Conservation (phyloP, 2,888 invertebrate species). For the Sympetrum striolatum region DNA sequence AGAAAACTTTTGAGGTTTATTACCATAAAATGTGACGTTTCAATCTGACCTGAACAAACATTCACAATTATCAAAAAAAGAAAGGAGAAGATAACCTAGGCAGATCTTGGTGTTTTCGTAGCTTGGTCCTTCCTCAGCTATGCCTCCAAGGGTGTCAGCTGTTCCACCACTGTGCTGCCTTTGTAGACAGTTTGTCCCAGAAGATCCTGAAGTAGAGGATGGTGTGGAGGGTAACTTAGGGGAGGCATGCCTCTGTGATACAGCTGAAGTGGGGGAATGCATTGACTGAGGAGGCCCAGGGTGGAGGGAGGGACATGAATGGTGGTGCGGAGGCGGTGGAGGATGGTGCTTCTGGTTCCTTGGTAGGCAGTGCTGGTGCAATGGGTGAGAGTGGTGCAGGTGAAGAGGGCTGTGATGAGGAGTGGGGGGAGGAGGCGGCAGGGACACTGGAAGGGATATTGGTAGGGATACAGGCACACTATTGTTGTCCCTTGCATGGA, state of each 20-base stretch:
- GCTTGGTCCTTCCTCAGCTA: conserved; percentile 59
- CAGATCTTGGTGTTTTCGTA: conserved; percentile 64
- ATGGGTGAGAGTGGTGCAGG: conserved; percentile 49
- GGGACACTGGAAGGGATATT: not conserved
- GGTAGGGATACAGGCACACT: not conserved
- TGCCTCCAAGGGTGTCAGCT: conserved; percentile 52
- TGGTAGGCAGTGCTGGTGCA: conserved; percentile 46
- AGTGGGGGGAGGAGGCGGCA: conserved; percentile 48
- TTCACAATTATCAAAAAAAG: too few relatives aligned
- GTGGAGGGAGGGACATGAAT: conserved; percentile 47
- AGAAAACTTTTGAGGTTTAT: too few relatives aligned
- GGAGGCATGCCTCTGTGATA: not conserved
- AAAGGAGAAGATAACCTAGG: conserved; percentile 54
- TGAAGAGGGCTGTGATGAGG: conserved; percentile 51
- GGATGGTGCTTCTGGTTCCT: conserved; percentile 53
- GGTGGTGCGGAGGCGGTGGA: conserved; percentile 48
- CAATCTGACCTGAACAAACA: too few relatives aligned
- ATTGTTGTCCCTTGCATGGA: conserved; percentile 52
- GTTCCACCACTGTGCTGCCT: conserved; percentile 49
- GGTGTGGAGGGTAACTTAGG: conserved; percentile 47
- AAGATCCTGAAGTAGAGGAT: conserved; percentile 55
- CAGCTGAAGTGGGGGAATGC: not conserved
- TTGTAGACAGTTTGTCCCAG: conserved; percentile 48
- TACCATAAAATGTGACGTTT: too few relatives aligned
- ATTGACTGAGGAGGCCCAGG: not conserved